These are phyloP conservation scores for Drosophila paracracens DNA, from an alignment of 2,888 invertebrate genomes.

Conservation along the genomic window DNA sequence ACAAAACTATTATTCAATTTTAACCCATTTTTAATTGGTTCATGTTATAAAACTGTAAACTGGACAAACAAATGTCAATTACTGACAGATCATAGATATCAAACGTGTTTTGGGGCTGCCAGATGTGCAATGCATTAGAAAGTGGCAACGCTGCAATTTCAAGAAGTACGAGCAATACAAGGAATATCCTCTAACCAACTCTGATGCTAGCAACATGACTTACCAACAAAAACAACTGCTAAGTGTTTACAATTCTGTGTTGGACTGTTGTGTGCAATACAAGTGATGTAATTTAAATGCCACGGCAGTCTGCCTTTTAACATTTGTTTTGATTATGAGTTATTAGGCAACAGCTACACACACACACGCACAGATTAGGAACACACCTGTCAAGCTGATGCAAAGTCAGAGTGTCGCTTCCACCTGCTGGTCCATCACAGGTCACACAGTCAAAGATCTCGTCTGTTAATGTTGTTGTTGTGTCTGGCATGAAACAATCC, in stretches of 20 bases:
- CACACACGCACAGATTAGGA: conserved; percentile 1
- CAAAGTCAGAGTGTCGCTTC: conserved; percentile 5
- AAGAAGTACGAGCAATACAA: not conserved
- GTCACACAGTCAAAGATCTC: conserved; percentile 10
- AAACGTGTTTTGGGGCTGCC: not conserved
- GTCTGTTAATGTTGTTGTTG: not conserved
- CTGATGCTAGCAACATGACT: not conserved
- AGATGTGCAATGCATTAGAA: not conserved
- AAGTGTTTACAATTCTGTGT: not conserved
- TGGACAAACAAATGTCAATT: not conserved
- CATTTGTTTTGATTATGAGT: conserved; percentile 15
- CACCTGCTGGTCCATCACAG: conserved; percentile 8
- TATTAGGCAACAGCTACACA: conserved; percentile 2
- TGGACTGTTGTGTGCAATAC: conserved; percentile 2
- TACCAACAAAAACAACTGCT: not conserved
- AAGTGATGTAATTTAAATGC: conserved; percentile 14
- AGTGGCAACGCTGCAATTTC: not conserved
- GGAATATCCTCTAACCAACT: not conserved
- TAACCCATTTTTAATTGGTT: not conserved
- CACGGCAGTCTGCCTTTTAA: conserved; percentile 8
- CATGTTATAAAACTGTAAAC: not conserved
- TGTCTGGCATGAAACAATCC: conserved; percentile 15
- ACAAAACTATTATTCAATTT: not conserved
- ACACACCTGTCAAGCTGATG: conserved; percentile 6
- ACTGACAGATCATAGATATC: not conserved